phyloP scores from a whole-genome alignment of 2,113 vertebrate genomes.

The Oreocharis arfaki region DNA sequence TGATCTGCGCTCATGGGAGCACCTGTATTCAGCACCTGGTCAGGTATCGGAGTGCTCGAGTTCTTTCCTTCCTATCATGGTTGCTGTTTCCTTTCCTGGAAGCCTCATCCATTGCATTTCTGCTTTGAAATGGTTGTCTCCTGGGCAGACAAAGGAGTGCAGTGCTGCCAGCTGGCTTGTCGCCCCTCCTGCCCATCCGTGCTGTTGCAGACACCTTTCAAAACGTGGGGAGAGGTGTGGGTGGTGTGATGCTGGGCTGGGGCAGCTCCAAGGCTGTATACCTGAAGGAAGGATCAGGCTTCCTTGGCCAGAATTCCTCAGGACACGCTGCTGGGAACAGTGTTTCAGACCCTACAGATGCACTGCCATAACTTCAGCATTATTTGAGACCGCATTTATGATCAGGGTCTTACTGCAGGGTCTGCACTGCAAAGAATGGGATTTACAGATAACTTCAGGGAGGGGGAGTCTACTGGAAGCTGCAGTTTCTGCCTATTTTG shows the following conservation, averaged over 20 bases:
- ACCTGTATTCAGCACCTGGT: too few species aligned
- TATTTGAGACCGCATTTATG: background rate
- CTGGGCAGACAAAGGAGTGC: background rate
- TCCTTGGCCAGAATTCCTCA: background rate
- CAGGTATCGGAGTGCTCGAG: rapidly evolving
- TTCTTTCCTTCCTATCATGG: background rate
- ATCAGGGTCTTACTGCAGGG: background rate
- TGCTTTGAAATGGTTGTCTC: background rate
- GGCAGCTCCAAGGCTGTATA: background rate
- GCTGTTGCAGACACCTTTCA: background rate
- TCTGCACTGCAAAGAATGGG: background rate
- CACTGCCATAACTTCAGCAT: background rate
- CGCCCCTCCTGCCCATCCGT: background rate
- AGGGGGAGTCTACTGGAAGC: background rate
- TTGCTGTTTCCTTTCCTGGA: background rate
- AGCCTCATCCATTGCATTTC: background rate
- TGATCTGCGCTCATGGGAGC: background rate
- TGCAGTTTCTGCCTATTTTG: constrained; percentile 4
- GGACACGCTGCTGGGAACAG: background rate
- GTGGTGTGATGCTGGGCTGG: rapidly evolving
- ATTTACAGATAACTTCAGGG: background rate
- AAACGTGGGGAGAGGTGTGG: background rate
- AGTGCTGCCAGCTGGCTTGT: background rate
- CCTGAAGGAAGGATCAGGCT: background rate
- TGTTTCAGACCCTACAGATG: background rate